A percentile compares a stretch with the other conserved stretches of the same genome.
phyloP scores from a whole-genome alignment of 2,888 invertebrate genomes.

The Zhengitettix transpicula region DNA sequence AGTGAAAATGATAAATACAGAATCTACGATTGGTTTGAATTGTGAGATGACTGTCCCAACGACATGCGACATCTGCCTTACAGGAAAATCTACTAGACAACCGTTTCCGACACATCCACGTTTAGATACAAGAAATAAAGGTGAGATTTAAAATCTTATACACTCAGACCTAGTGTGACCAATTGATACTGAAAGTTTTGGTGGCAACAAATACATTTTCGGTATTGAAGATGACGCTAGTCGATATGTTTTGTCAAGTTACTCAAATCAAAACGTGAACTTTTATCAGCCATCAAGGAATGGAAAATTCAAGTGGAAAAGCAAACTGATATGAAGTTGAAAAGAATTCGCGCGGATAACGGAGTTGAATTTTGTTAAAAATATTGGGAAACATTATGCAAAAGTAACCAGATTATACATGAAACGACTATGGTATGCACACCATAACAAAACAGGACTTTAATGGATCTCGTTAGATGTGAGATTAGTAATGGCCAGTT shows the following conservation, averaged over 20 bases:
- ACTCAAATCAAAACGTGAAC: background rate
- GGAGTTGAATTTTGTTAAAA: constrained; percentile 4
- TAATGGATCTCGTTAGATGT: background rate
- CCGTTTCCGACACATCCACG: background rate
- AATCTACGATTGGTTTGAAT: background rate
- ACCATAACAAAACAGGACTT: background rate
- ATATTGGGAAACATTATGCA: background rate
- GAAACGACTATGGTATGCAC: background rate
- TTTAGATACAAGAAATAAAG: background rate
- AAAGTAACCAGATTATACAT: background rate
- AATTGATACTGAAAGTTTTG: background rate
- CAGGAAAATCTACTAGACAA: background rate
- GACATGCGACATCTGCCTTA: background rate
- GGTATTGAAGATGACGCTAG: background rate
- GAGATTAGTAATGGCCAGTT: background rate
- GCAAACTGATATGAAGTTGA: background rate
- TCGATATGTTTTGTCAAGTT: background rate
- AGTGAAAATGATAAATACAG: background rate
- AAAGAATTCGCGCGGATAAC: constrained; percentile 1
- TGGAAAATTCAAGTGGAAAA: background rate
- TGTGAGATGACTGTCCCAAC: background rate
- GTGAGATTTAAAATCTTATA: background rate
- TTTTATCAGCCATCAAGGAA: background rate
- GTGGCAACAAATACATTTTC: too few relatives aligned
- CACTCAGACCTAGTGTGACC: background rate